Conservation (phyloP, 30 jellyfish, hydroid and myxozoan species). For the Aurelia coerulea region DNA sequence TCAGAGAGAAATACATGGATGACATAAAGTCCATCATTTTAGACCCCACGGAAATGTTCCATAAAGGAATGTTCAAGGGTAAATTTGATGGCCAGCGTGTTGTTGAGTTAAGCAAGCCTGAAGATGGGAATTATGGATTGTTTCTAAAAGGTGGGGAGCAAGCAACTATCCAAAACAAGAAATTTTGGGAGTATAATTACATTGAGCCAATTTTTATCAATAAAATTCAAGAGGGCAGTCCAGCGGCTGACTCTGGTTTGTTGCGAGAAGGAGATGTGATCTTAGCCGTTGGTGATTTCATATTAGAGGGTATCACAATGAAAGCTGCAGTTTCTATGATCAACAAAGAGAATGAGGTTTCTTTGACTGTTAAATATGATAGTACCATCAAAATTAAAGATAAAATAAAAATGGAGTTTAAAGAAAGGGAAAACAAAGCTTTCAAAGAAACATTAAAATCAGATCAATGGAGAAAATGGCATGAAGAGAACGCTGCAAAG, state of each 20-base stretch:
- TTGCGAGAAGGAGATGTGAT: constrained; percentile 69
- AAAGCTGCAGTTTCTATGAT: constrained; percentile 47
- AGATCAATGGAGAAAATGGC: constrained; percentile 73
- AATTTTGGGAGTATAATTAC: constrained; percentile 53
- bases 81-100: constrained; percentile 46
- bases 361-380: constrained; percentile 61
- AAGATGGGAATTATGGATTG: constrained; percentile 49
- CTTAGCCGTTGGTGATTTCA: constrained; percentile 71
- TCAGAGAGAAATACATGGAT: constrained; percentile 14
- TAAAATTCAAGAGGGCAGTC: constrained; percentile 60
- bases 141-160: constrained; percentile 71
- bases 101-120: constrained; percentile 20
- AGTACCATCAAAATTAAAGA: constrained; percentile 42
- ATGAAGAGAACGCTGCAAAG: constrained; percentile 59
- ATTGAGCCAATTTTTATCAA: constrained; percentile 59
- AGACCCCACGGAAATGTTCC: constrained; percentile 19
- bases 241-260: constrained; percentile 46
- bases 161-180: constrained; percentile 43
- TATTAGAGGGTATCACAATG: constrained; percentile 37
- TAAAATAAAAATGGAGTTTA: constrained; percentile 27
- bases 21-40: constrained; percentile 16
- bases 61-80: constrained; percentile 32
- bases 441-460: constrained; percentile 58
- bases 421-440: constrained; percentile 45
- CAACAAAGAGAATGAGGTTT: constrained; percentile 38